Evolutionary conservation across 1,140 invertebrate species (phyloP), one percentile per base, ranked within the genome.

Genomic region (Drosophila biarmipes): DNA sequence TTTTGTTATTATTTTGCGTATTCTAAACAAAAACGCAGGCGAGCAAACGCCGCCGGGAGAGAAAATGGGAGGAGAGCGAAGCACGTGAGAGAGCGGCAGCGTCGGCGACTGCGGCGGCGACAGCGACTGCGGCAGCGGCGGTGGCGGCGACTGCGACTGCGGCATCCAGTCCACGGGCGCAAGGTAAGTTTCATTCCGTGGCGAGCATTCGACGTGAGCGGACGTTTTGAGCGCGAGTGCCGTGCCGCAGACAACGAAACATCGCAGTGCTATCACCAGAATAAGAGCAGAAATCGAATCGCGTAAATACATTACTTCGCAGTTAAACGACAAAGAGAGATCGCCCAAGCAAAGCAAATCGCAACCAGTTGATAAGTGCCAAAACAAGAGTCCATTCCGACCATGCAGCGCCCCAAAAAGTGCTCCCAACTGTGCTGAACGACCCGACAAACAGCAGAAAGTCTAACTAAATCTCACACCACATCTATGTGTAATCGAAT

Each of bases 1-100:
- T 91, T 91, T 91, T 91, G 90, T 91, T 91, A 90, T 91, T 91
- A 91, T 91, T 91, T 91, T 86, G 69, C 90, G 82, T 91, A 91
- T 91, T 91, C 90, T 91, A 91, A 91, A 91, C 90, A 91, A 91
- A 90, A 82, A 77, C 73, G 56, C 74, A 56, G 56, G 31, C 54
- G 38, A 17, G 67, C 29, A 56, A 63, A 67, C 57, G 21, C 69
- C 61, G 37, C 38, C 12, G 38, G 2, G 14, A 43, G 64, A 14
- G 38, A 11, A 37, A 45, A 45, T 55, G 54, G 11, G 43, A 62
- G 35, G 51, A 53, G 63, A 31, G 43, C 35, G 64, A 57, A 40
- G 76, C 61, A 71, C 72, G 80, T 68, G 73, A 63, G 80, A 57
- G 80, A 69, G 64, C 53, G n/a, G 14, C 34, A 6, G 38, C 12